Percentiles rank a stretch among this genome's conserved stretches.
These are phyloP conservation scores for Menidia beryllina DNA, from an alignment of 2,113 vertebrate genomes.

Conservation along the genomic window DNA sequence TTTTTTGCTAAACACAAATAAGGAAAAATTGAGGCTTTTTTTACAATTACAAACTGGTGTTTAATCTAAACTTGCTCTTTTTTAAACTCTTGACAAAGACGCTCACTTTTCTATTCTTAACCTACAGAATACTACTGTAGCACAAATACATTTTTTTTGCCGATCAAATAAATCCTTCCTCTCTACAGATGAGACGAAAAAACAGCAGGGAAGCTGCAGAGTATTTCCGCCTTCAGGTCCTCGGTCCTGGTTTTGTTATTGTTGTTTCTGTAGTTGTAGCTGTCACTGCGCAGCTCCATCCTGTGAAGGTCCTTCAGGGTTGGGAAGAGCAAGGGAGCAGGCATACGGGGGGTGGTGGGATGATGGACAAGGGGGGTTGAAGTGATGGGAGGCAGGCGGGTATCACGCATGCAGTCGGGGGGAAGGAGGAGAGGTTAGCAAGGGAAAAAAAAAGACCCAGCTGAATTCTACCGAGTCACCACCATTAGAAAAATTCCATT, in stretches of 20 bases:
- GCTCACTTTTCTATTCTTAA: conserved; percentile 25
- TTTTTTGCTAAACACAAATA: conserved; percentile 12
- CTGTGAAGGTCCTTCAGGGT: conserved; percentile 69
- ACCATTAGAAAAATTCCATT: conserved; percentile 72
- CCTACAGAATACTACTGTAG: conserved; percentile 24
- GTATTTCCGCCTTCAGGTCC: conserved; percentile 75
- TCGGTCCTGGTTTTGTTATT: conserved; percentile 64
- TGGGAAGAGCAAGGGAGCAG: conserved; percentile 62
- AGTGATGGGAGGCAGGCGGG: conserved; percentile 72
- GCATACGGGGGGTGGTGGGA: conserved; percentile 59
- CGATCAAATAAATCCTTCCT: conserved; percentile 69
- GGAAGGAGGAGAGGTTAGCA: conserved; percentile 54
- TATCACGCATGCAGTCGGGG: conserved; percentile 77
- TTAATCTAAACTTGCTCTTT: conserved; percentile 23
- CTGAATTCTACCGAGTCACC: conserved; percentile 68
- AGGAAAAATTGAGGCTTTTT: conserved; percentile 39
- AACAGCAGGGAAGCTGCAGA: conserved; percentile 54
- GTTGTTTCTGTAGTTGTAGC: conserved; percentile 69
- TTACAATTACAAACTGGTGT: conserved; percentile 28
- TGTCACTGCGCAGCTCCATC: conserved; percentile 68
- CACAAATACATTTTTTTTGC: conserved; percentile 29
- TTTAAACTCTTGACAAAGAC: conserved; percentile 46
- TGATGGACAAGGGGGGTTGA: conserved; percentile 60
- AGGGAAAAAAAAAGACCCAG: conserved; percentile 39
- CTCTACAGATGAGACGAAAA: conserved; percentile 60